These are phyloP conservation scores for Cyanoramphus novaezelandiae DNA, from an alignment of 2,113 vertebrate species.

Conservation along the genomic window DNA sequence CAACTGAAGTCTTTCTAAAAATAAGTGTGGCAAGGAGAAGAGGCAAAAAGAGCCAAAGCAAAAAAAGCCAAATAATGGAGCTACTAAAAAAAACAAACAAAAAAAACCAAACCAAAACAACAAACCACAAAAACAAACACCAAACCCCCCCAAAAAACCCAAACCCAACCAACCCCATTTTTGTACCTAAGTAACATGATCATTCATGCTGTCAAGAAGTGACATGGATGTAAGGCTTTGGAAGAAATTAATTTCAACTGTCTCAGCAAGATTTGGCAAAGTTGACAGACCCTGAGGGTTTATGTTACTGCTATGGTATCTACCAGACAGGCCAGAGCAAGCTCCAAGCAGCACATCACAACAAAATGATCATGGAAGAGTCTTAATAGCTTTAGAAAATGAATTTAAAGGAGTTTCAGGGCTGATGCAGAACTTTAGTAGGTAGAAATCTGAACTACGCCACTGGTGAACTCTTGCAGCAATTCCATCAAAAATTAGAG, in stretches of 20 bases:
- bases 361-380: rapidly evolving
- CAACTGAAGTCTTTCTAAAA: neutral
- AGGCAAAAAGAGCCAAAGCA: neutral
- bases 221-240: neutral
- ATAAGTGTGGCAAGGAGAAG: neutral
- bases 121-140: neutral
- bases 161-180: neutral
- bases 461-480: neutral
- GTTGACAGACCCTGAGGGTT: neutral
- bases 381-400: neutral
- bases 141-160: no score
- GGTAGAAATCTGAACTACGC: neutral
- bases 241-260: neutral
- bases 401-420: neutral
- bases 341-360: neutral
- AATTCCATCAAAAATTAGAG: neutral
- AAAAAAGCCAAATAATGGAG: neutral
- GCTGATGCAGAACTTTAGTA: neutral
- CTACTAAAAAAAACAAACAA: neutral
- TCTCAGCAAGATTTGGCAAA: neutral
- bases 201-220: neutral
- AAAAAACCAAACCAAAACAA: neutral
- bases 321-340: neutral
- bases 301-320: neutral
- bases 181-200: neutral